Percentiles rank a stretch among this genome's conserved stretches.
These are phyloP conservation scores for Drosophila kanekoi DNA, from an alignment of 2,888 invertebrate genomes.

Conservation along the genomic window DNA sequence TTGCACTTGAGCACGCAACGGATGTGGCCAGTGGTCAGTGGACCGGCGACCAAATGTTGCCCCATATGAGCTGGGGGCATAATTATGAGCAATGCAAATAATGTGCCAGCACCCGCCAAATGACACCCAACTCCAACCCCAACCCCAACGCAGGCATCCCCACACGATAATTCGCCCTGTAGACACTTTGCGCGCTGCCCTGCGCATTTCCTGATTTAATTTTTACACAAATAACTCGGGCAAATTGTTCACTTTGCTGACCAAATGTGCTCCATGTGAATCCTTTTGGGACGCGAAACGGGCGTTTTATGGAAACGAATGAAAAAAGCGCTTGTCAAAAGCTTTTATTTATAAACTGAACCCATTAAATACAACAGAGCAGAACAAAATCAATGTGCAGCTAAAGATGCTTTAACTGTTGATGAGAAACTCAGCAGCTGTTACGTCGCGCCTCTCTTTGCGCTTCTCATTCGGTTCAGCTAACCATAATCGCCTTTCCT, in stretches of 20 bases:
- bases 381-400: no score
- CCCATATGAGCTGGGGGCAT: slow-evolving; percentile 40
- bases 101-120: slow-evolving; percentile 39
- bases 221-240: slow-evolving; percentile 69
- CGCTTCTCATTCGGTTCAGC: slow-evolving; percentile 18
- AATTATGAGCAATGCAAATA: slow-evolving; percentile 77
- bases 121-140: background rate
- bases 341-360: no score
- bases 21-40: slow-evolving; percentile 33
- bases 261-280: slow-evolving; percentile 46
- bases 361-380: no score
- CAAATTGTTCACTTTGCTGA: slow-evolving; percentile 74
- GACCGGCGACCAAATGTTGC: slow-evolving; percentile 8
- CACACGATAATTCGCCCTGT: slow-evolving; percentile 13
- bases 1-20: slow-evolving; percentile 59
- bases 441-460: slow-evolving; percentile 12
- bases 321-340: background rate
- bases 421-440: slow-evolving; percentile 39
- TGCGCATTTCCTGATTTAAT: slow-evolving; percentile 40
- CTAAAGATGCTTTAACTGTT: no score
- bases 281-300: no score
- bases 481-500: slow-evolving; percentile 59
- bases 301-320: slow-evolving; percentile 1
- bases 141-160: background rate
- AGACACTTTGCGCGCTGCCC: slow-evolving; percentile 5